Evolutionary conservation across 1,140 invertebrate genomes (phyloP).

Genomic region (Kradibia gibbosae): DNA sequence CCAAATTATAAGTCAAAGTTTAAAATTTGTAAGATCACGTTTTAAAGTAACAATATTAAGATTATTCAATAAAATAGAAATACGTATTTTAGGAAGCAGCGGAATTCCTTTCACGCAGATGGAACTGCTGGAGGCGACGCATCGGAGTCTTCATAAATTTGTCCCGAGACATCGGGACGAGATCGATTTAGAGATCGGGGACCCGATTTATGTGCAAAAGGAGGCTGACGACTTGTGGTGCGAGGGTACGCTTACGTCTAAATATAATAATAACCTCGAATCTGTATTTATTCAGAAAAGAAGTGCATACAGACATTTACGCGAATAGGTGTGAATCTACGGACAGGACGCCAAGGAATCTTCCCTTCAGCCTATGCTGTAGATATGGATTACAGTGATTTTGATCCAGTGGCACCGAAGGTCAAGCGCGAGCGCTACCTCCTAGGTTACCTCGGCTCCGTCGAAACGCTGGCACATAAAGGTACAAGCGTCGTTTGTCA

Average conservation of each 20-base stretch:
- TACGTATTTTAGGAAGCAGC: conserved; percentile 68
- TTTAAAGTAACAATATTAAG: too few species aligned
- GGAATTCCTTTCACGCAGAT: conserved; percentile 84
- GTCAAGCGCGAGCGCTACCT: conserved; percentile 91
- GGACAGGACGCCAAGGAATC: conserved; percentile 93
- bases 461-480: conserved; percentile 95
- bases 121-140: conserved; percentile 94
- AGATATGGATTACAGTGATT: conserved; percentile 95
- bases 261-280: neutral
- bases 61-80: neutral
- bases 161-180: conserved; percentile 95
- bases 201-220: conserved; percentile 96
- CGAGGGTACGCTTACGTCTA: conserved; percentile 79
- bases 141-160: conserved; percentile 95
- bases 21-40: too few species aligned
- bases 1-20: too few species aligned
- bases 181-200: conserved; percentile 96
- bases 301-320: neutral
- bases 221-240: conserved; percentile 98
- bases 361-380: conserved; percentile 97
- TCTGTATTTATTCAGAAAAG: neutral
- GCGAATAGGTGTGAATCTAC: conserved; percentile 87
- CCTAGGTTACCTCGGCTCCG: conserved; percentile 94
- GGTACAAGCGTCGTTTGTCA: conserved; percentile 91
- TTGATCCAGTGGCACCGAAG: conserved; percentile 88